phyloP scores from a whole-genome alignment of 1,140 invertebrate genomes.

The Sitobion miscanthi region DNA sequence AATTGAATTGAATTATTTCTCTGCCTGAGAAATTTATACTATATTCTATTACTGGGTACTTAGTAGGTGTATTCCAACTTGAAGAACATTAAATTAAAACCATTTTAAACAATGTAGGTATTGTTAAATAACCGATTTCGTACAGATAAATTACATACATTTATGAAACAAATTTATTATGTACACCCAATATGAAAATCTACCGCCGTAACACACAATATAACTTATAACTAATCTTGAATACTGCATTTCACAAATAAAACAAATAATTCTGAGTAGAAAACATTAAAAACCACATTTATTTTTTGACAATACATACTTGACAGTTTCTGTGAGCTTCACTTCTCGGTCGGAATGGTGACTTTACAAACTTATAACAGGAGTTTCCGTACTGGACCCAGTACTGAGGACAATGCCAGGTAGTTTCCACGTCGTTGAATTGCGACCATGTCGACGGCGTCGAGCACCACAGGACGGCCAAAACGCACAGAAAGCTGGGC shows the following conservation, averaged over 20 bases:
- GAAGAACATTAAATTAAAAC: too few relatives aligned
- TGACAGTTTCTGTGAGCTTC: slow-evolving; percentile 83
- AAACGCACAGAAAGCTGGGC: background rate
- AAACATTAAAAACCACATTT: background rate
- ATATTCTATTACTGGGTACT: too few relatives aligned
- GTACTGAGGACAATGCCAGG: slow-evolving; percentile 74
- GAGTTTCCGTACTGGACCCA: slow-evolving; percentile 79
- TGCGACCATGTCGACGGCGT: background rate
- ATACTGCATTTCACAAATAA: background rate
- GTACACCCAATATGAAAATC: background rate
- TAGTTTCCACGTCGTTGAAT: background rate
- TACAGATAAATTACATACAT: background rate
- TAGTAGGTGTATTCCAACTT: too few relatives aligned
- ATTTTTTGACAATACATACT: slow-evolving; percentile 59
- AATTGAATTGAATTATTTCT: too few relatives aligned
- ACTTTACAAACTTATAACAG: slow-evolving; percentile 89
- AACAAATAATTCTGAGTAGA: background rate
- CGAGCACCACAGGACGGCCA: background rate
- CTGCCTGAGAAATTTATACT: too few relatives aligned
- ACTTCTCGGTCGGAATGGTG: slow-evolving; percentile 76
- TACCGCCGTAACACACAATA: background rate
- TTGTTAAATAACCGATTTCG: background rate
- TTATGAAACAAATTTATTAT: background rate
- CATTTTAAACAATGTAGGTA: background rate
- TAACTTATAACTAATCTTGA: background rate